Evolutionary conservation across 2,113 vertebrate species (phyloP).

Genomic region (Suncus etruscus): DNA sequence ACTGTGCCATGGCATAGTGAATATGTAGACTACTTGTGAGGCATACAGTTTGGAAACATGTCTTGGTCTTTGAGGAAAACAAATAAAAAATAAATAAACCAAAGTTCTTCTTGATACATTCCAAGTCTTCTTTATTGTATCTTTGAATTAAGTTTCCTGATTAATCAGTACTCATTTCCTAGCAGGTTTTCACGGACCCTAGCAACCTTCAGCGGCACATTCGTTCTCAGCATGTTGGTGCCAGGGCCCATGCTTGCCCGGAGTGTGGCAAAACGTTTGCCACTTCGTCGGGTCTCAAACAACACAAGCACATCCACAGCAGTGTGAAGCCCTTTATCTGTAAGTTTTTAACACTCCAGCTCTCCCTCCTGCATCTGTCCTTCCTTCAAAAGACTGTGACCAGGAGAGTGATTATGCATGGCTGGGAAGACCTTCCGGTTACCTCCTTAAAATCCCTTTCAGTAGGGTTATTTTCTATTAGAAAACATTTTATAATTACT

Average conservation of each 20-base stretch:
- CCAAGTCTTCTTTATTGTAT: slow-evolving; percentile 72
- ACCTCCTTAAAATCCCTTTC: slow-evolving; percentile 13
- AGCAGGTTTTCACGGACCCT: slow-evolving; percentile 99
- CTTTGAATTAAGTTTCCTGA: slow-evolving; percentile 86
- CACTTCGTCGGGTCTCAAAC: slow-evolving; percentile 99
- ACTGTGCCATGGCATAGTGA: no score
- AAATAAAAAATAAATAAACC: slow-evolving; percentile 11
- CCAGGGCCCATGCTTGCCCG: slow-evolving; percentile 97
- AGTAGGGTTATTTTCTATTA: slow-evolving; percentile 57
- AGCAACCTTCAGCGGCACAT: slow-evolving; percentile 99
- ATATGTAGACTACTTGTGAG: background rate
- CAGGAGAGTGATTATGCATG: slow-evolving; percentile 4
- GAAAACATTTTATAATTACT: slow-evolving; percentile 71
- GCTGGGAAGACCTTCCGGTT: background rate
- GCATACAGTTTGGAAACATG: background rate
- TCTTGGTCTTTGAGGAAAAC: slow-evolving; percentile 4
- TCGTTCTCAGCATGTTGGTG: slow-evolving; percentile 98
- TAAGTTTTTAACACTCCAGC: slow-evolving; percentile 92
- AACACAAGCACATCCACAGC: slow-evolving; percentile 99
- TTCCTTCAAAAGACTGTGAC: slow-evolving; percentile 43
- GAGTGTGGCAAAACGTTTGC: slow-evolving; percentile 99
- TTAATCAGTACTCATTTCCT: slow-evolving; percentile 95
- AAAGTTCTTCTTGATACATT: slow-evolving; percentile 57
- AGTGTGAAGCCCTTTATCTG: slow-evolving; percentile 99
- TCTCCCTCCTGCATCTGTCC: slow-evolving; percentile 72